Evolutionary conservation across 2,113 vertebrate species (phyloP), one percentile per base, ranked within the genome.

Genomic region (Genyomyrus donnyi): DNA sequence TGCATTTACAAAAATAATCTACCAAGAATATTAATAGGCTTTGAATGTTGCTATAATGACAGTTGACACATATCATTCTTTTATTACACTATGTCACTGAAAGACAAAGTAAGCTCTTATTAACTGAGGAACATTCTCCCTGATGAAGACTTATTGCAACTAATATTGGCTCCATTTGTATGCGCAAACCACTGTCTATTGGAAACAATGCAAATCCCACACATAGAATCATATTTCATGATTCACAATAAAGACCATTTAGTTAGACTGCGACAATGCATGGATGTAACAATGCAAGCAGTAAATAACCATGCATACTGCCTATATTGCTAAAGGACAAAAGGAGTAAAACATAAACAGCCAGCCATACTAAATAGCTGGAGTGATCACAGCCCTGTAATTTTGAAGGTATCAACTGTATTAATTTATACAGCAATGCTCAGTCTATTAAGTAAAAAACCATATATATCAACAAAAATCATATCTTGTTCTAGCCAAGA

Each of bases 71-170:
- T 87, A 87, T 87, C n/a, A 53, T 87, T 87, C n/a, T 87, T 56
- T 87, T 87, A 87, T 87, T 53, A 87, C 56, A 87, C 50, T 7
- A 85, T 85, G 85, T 53, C 85, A 91, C 91, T 89, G 89, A 85
- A 13, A 85, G 89, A 92, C 91, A 93, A 94, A 93, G 90, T 92
- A 88, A 90, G 90, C 89, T 92, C 70, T 87, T 92, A 21, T 49
- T 89, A 91, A 91, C 92, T 91, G 91, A 92, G 91, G 91, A 77
- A 93, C 89, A 93, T 94, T 94, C 92, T 91, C 88, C 89, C 90
- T 84, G 7, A 93, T 93, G 92, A 94, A 93, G 89, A 94, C 21
- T 46, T 39, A 88, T 88, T 66, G 53, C 56, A 66, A 50, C 4
- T 87, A 87, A 88, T 62, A 45, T 88, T 56, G 21, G 87, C 31